Percentiles rank a stretch among this genome's conserved stretches.
Conservation (phyloP, 2,888 invertebrate genomes). For the Urechis unicinctus region DNA sequence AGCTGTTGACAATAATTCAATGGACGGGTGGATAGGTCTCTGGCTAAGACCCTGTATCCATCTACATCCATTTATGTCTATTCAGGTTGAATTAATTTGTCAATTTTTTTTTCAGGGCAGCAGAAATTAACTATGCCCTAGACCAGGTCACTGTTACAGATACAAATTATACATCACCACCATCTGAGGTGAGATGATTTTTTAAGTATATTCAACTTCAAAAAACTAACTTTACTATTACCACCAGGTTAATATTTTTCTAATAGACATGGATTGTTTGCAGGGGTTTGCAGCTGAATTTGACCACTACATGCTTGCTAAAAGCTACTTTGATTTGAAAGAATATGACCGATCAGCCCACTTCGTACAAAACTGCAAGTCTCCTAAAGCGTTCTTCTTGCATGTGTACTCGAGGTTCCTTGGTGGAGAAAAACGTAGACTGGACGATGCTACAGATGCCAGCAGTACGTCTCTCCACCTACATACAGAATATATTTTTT, state of each 20-base stretch:
- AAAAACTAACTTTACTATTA: background rate
- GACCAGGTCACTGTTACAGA: slow-evolving; percentile 56
- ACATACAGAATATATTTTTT: background rate
- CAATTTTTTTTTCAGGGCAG: slow-evolving; percentile 55
- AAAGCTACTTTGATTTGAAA: slow-evolving; percentile 80
- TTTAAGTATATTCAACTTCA: background rate
- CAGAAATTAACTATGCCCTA: slow-evolving; percentile 75
- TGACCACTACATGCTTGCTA: slow-evolving; percentile 71
- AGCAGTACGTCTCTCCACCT: slow-evolving; percentile 47
- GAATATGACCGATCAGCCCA: slow-evolving; percentile 69
- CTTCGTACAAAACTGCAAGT: slow-evolving; percentile 33
- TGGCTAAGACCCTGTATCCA: no score
- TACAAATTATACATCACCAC: background rate
- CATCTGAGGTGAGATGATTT: background rate
- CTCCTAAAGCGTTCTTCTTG: slow-evolving; percentile 70
- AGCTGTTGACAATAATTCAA: no score
- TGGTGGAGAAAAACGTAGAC: slow-evolving; percentile 80
- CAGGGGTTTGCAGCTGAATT: slow-evolving; percentile 52
- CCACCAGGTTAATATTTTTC: background rate
- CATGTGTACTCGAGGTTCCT: slow-evolving; percentile 80
- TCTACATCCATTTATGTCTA: no score
- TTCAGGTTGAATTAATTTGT: no score
- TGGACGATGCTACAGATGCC: slow-evolving; percentile 72
- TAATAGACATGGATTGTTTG: background rate
- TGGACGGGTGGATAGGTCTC: no score